Conservation (phyloP, 2,888 invertebrate species). For the Petrolisthes manimaculis region DNA sequence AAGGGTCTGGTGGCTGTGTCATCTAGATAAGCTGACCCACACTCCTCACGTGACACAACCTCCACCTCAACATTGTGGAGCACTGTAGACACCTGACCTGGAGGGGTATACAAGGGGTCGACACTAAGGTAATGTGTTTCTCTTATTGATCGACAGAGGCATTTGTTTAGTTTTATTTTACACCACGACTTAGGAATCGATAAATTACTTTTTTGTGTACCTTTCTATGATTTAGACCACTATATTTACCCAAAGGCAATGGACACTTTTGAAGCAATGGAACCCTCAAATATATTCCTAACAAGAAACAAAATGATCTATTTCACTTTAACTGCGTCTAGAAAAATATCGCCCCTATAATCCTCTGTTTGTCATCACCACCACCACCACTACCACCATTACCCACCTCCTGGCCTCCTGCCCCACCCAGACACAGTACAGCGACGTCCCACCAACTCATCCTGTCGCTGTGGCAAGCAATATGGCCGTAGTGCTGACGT, state of each 20-base stretch:
- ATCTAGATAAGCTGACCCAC: conserved; percentile 15
- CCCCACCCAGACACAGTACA: conserved; percentile 40
- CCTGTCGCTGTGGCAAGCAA: conserved; percentile 16
- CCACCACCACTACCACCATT: background rate
- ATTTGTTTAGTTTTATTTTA: too few species aligned
- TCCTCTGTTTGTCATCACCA: background rate
- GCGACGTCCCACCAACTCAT: conserved; percentile 23
- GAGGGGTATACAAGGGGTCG: background rate
- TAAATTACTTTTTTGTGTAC: too few species aligned
- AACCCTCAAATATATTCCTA: too few species aligned
- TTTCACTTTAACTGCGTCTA: too few species aligned
- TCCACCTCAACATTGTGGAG: conserved; percentile 33
- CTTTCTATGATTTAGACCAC: too few species aligned
- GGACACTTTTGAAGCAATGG: too few species aligned
- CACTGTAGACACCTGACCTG: conserved; percentile 36
- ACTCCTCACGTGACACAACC: conserved; percentile 23
- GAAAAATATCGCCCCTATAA: background rate
- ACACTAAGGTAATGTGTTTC: too few species aligned
- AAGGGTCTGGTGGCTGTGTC: conserved; percentile 2
- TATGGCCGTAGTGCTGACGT: conserved; percentile 31
- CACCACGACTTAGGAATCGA: too few species aligned
- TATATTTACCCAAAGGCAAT: too few species aligned
- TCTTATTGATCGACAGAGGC: too few species aligned
- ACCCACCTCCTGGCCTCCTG: conserved; percentile 19
- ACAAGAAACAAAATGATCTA: too few species aligned